Evolutionary conservation across 2,888 invertebrate genomes (phyloP), one percentile per base, ranked within the genome.

Genomic region (Homarus gammarus): DNA sequence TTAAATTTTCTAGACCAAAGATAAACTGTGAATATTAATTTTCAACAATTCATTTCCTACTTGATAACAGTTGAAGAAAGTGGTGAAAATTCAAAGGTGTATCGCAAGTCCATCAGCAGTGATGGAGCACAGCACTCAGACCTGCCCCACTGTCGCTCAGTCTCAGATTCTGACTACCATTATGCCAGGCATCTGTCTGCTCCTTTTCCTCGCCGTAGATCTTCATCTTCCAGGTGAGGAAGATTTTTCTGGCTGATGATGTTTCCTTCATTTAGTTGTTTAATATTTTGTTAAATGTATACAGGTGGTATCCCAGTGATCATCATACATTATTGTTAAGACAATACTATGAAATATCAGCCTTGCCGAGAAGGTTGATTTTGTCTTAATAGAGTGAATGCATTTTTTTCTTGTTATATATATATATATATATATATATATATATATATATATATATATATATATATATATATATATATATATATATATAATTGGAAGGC

Each of bases 211-310:
- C 92, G 93, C 40, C 93, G 94, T 72, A 92, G 94, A 81, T 93
- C 94, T 38, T 94, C 94, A 3, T 93, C 94, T 61, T 93, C 93
- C 22, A 93, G 93, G 91, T 93, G 93, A 40, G 68, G 12, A 33
- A 6, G 33, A 38, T 36, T 38, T n/a, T n/a, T n/a, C n/a, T n/a
- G n/a, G 18, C n/a, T 61, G 27, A 33, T 2, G n/a, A 8, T 3
- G n/a, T 64, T 6, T 27, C 31, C 31, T 64, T 0, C 27, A 40
- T 51, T 2, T 44, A 44, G 15, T 27, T 36, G 22, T 77, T 44
- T 22, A 49, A 36, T 18, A 6, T 84, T 56, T 31, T 31, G 31
- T 8, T 15, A 64, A n/a, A 2, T 27, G n/a, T 10, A 12, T 64
- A 27, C 31, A 64, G 18, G 64, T 64, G 2, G 31, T 64, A 64